phyloP scores from a whole-genome alignment of 2,113 vertebrate species.

The Microcebus griseorufus region DNA sequence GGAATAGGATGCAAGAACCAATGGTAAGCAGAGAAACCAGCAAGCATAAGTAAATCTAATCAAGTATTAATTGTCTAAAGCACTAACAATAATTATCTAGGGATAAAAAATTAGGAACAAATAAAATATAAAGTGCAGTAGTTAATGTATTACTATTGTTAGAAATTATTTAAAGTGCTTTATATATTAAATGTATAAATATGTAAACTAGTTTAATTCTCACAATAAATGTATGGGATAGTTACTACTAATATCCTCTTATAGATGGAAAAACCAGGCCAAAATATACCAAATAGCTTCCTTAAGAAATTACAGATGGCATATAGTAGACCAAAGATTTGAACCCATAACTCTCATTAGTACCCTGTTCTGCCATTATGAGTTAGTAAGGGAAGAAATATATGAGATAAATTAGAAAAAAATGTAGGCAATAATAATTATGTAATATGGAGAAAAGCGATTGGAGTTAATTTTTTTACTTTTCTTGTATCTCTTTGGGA shows the following conservation, averaged over 20 bases:
- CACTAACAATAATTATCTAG: slow-evolving; percentile 17
- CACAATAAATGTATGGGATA: not conserved
- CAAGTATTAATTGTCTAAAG: slow-evolving; percentile 54
- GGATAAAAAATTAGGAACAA: slow-evolving; percentile 17
- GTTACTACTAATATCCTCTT: not conserved
- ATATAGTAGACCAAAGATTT: not conserved
- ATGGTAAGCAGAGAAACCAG: slow-evolving; percentile 52
- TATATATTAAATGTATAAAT: not conserved
- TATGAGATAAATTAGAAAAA: not conserved
- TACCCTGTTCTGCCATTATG: not conserved
- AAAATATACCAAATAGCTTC: not conserved
- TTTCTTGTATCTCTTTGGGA: not conserved
- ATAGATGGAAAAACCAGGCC: not conserved
- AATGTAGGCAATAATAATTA: not conserved
- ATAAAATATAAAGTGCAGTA: slow-evolving; percentile 46
- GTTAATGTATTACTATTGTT: not conserved
- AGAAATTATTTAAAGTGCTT: not conserved
- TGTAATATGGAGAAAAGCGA: not conserved
- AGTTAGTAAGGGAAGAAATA: not conserved
- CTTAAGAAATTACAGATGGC: not conserved
- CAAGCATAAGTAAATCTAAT: slow-evolving; percentile 64
- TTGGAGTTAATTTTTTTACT: not conserved
- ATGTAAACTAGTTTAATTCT: not conserved
- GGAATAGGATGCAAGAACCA: not conserved
- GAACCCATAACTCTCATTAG: not conserved